Base-by-base conservation (phyloP, 2,888 invertebrate species). In the Dryobota labecula region DNA sequence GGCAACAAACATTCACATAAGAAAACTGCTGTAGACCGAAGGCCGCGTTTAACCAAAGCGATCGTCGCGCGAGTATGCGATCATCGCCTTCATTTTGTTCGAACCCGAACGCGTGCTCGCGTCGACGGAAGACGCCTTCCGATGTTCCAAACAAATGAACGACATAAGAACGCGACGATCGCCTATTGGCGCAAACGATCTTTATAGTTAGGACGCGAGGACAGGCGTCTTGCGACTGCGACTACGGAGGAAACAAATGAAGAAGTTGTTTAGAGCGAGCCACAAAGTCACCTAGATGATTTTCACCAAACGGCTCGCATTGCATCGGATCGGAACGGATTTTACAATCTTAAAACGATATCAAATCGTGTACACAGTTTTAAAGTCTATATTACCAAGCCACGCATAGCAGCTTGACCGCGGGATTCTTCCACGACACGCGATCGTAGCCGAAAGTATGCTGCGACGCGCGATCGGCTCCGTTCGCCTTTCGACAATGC, bases 1-100 rank as follows among this genome's bases (percentile, higher is more conserved):
- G 38, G 72, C 54, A 43, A 73, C 13, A 72, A 51, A 70, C 2
- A 41, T 36, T 43, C 30, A 27, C 24, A 33, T 51, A 15, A n/a
- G 18, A 54, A 61, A 61, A 61, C 18, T 30, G n/a, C 30, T 60
- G 7, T 41, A 20, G 41, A 38, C 11, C 18, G 18, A 9, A 38
- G 13, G 24, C 18, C 11, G 9, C 36, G 24, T 9, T 24, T 38
- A 33, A n/a, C 15, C 20, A 13, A 41, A 20, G 4, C 27, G 13
- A 18, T 18, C 24, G 36, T 15, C 15, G 15, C 47, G 1, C 20
- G 45, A 45, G 9, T 47, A 47, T 9, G n/a, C 11, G 11, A 24
- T 49, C 6, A 24, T 24, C 6, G 45, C 45, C 20, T 49, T 24
- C 6, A 49, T 24, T 49, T 49, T 49, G 24, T 24, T 49, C 24